These are phyloP conservation scores for Limnephilus lunatus DNA, from an alignment of 2,888 invertebrate species.

Conservation along the genomic window DNA sequence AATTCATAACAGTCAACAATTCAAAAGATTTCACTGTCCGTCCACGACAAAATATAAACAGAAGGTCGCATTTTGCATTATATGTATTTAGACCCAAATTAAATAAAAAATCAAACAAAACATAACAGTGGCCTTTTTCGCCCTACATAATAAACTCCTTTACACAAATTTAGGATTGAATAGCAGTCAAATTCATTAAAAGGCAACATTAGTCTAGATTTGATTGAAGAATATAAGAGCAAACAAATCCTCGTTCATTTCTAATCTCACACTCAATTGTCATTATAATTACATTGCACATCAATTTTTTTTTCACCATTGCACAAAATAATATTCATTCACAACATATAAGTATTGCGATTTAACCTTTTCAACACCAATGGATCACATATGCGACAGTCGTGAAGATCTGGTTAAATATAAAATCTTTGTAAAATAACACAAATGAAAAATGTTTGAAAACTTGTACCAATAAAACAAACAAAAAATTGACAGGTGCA, in stretches of 20 bases:
- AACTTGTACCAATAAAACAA: not conserved
- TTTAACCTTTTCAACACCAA: not conserved
- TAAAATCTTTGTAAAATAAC: not conserved
- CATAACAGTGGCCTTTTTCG: not conserved
- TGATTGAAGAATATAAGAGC: not conserved
- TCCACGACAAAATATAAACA: not conserved
- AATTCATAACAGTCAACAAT: not conserved
- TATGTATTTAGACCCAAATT: no score
- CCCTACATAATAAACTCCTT: not conserved
- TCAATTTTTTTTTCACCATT: not conserved
- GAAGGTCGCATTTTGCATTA: not conserved
- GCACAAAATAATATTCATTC: not conserved
- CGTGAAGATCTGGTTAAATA: not conserved
- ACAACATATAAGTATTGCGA: not conserved
- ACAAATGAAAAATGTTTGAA: not conserved
- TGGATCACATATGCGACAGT: no score
- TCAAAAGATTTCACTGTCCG: not conserved
- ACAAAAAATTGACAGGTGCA: not conserved
- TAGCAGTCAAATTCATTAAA: conserved; percentile 41
- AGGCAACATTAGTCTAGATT: conserved; percentile 19
- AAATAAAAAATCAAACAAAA: not conserved
- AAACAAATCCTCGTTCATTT: not conserved
- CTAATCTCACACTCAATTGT: not conserved
- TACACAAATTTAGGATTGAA: conserved; percentile 23
- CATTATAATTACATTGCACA: not conserved